Base-by-base conservation (phyloP, 2,113 vertebrate genomes). In the Corvus hawaiiensis region DNA sequence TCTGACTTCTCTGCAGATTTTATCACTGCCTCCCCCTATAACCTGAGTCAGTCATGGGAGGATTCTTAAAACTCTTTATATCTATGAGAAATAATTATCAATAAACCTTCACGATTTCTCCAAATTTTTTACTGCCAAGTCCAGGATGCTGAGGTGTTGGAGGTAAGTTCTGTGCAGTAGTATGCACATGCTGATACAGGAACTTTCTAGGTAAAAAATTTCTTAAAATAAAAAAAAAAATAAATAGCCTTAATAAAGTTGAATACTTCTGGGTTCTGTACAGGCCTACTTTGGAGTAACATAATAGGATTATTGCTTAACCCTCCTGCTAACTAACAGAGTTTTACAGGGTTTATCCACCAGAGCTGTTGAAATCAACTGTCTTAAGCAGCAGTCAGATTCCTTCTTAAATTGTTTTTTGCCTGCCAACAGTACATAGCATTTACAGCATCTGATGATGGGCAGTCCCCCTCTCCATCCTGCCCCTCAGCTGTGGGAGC, bases 161-260 rank as follows among this genome's bases (percentile, higher is more conserved):
- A 95, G 68, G 91, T 82, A 84, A 91, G 89, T 93, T 87, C 35
- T 80, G 63, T 94, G 79, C 55, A 90, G 26, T 33, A 51, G 7
- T 7, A 17, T 82, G 77, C 66, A 89, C 66, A 3, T 63, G 59
- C 39, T 39, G 24, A 64, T 48, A 33, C 18, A 72, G 61, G 56
- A 89, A 61, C 71, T 69, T 43, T 33, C 43, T 68, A 44, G 44
- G 13, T 37, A 66, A 62, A 93, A 83, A 48, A 24, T 76, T 75
- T 48, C 37, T 82, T 35, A 2, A 20, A 17, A 49, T 75, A 79
- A 44, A 35, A 46, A 68, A 35, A 23, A 44, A 37, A 51, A 59
- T 35, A 68, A 83, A 67, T 23, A 28, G 5, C 23, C 39, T 86
- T 77, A 90, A 64, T 62, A 44, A 21, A 86, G 46, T 76, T 87